phyloP scores from a whole-genome alignment of 2,113 vertebrate species.

The Orthonyx spaldingii region DNA sequence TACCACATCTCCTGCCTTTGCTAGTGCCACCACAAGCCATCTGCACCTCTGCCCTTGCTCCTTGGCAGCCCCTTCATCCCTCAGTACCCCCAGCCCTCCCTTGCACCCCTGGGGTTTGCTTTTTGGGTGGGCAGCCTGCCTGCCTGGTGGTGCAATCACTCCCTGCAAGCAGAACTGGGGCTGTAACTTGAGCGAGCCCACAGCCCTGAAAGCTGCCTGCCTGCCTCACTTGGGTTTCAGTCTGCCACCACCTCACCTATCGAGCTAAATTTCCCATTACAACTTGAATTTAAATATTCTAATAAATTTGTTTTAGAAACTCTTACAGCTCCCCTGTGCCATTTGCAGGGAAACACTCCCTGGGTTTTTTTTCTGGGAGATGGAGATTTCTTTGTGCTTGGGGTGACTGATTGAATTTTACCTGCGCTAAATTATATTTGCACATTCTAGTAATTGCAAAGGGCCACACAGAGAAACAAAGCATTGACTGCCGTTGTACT shows the following conservation, averaged over 20 bases:
- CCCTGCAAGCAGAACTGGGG: not conserved
- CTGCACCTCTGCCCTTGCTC: fast-evolving
- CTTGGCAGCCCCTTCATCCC: fast-evolving
- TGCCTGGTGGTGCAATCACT: not conserved
- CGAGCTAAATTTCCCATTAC: constrained; percentile 25
- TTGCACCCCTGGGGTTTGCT: not conserved
- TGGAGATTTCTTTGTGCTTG: constrained; percentile 80
- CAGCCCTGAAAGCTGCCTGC: not conserved
- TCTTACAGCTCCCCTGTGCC: constrained; percentile 55
- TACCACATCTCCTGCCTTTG: not conserved
- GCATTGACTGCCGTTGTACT: constrained; percentile 74
- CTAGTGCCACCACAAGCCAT: not conserved
- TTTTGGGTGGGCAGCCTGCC: not conserved
- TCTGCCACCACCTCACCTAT: not conserved
- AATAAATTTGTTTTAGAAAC: constrained; percentile 62
- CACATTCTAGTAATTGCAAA: constrained; percentile 87
- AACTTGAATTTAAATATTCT: constrained; percentile 58
- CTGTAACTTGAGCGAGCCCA: not conserved
- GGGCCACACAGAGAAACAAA: constrained; percentile 82
- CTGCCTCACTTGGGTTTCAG: not conserved
- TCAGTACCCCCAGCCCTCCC: not conserved
- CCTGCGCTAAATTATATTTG: constrained; percentile 85
- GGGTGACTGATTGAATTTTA: constrained; percentile 88
- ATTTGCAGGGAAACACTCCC: constrained; percentile 60
- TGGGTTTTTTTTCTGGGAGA: constrained; percentile 69